Conservation (phyloP, 2,113 vertebrate genomes). For the Ia io region DNA sequence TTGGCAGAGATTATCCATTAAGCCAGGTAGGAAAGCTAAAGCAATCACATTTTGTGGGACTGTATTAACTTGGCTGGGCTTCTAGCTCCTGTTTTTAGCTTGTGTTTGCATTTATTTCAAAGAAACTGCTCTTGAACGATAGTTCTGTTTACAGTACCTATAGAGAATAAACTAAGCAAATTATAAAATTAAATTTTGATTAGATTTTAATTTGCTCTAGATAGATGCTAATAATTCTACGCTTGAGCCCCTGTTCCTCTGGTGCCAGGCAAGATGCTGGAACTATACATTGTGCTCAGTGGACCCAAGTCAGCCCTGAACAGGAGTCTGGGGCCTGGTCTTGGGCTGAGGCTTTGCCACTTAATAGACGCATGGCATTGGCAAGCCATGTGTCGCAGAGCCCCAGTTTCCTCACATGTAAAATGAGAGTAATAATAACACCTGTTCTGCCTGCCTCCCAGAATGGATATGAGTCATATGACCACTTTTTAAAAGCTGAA, state of each 20-base stretch:
- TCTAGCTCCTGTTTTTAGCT: not conserved
- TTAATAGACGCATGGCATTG: not conserved
- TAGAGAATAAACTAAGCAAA: not conserved
- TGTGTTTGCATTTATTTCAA: not conserved
- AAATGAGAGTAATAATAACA: not conserved
- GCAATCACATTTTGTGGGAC: not conserved
- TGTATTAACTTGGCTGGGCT: not conserved
- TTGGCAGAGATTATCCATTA: not conserved
- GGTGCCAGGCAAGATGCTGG: not conserved
- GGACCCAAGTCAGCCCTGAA: not conserved
- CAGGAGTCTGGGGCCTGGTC: not conserved
- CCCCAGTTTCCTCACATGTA: not conserved
- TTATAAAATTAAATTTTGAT: slow-evolving; percentile 16
- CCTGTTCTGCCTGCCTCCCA: not conserved
- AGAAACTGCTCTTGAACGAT: not conserved
- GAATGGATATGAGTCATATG: not conserved
- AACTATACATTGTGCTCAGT: not conserved
- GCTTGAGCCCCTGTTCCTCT: not conserved
- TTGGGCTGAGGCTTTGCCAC: not conserved
- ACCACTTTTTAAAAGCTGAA: not conserved
- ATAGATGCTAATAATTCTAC: not conserved
- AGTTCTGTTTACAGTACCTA: not conserved
- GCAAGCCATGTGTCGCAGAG: not conserved
- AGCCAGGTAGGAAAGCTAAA: not conserved
- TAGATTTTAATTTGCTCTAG: slow-evolving; percentile 18